Percentiles rank a stretch among this genome's conserved stretches.
Evolutionary conservation across 1,140 invertebrate species (phyloP).

Genomic region (Bicyclus anynana): DNA sequence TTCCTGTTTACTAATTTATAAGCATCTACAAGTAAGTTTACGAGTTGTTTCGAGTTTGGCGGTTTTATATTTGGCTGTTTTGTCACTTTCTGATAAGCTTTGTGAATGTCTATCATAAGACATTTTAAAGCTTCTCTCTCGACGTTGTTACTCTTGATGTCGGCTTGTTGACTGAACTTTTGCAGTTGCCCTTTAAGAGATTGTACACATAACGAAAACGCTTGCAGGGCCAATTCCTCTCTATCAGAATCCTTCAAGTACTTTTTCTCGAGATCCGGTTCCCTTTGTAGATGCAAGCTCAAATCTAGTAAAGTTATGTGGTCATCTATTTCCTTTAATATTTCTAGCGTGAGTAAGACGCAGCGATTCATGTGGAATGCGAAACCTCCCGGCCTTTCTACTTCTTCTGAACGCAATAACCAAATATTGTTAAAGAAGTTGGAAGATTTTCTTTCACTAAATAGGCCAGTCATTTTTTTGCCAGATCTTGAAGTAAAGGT

Average conservation of each 20-base stretch:
- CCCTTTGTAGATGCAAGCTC: constrained; percentile 86
- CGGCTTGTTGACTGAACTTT: constrained; percentile 67
- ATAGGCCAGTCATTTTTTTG: constrained; percentile 87
- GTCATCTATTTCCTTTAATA: constrained; percentile 88
- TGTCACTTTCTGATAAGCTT: constrained; percentile 79
- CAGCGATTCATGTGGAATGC: constrained; percentile 93
- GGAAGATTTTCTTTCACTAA: constrained; percentile 87
- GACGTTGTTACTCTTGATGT: constrained; percentile 61
- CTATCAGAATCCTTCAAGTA: constrained; percentile 90
- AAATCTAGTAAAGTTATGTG: constrained; percentile 89
- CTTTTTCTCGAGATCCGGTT: constrained; percentile 90
- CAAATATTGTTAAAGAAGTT: constrained; percentile 97
- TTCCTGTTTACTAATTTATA: constrained; percentile 74
- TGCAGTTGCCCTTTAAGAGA: constrained; percentile 76
- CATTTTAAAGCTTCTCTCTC: constrained; percentile 67
- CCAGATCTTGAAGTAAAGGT: constrained; percentile 81
- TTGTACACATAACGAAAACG: constrained; percentile 83
- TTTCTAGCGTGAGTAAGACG: constrained; percentile 87
- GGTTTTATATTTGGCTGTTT: constrained; percentile 81
- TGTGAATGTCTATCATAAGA: constrained; percentile 80
- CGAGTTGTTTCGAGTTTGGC: constrained; percentile 78
- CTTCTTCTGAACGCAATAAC: constrained; percentile 92
- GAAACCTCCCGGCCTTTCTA: constrained; percentile 94
- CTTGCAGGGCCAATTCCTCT: constrained; percentile 85
- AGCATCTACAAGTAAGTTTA: constrained; percentile 79